Conservation (phyloP, 1,140 invertebrate species). For the Drosophila elegans region DNA sequence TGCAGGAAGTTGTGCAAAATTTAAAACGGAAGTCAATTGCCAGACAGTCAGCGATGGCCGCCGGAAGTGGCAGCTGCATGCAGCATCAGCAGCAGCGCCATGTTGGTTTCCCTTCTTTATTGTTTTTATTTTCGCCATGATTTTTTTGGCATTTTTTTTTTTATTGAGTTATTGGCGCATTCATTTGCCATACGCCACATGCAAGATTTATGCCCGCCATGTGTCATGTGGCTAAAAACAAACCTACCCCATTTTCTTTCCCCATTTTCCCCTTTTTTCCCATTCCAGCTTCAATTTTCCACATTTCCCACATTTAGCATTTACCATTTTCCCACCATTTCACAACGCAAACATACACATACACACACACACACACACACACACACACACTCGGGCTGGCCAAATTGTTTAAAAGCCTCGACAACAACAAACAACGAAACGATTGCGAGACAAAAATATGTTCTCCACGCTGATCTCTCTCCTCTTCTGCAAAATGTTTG, state of each 20-base stretch:
- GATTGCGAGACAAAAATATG: conserved; percentile 47
- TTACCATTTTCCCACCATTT: conserved; percentile 42
- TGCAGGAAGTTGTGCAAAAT: conserved; percentile 77
- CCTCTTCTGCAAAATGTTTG: conserved; percentile 14
- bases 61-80: conserved; percentile 77
- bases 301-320: conserved; percentile 34
- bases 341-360: conserved; percentile 18
- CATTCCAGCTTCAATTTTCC: not conserved
- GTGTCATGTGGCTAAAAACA: conserved; percentile 80
- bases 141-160: conserved; percentile 28
- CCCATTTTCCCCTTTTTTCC: conserved; percentile 3
- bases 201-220: conserved; percentile 80
- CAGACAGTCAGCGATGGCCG: conserved; percentile 71
- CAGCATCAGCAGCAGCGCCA: conserved; percentile 59
- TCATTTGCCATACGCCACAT: conserved; percentile 80
- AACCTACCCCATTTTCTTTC: conserved; percentile 6
- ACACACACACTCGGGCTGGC: conserved; percentile 6
- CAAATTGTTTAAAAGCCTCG: conserved; percentile 56
- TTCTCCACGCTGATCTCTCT: conserved; percentile 25
- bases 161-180: conserved; percentile 82
- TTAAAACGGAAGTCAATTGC: conserved; percentile 83
- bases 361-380: conserved; percentile 5
- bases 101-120: conserved; percentile 57
- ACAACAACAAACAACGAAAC: conserved; percentile 43
- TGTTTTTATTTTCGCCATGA: conserved; percentile 15